Evolutionary conservation across 1,140 invertebrate genomes (phyloP), one percentile per base, ranked within the genome.

Genomic region (Hestina assimilis): DNA sequence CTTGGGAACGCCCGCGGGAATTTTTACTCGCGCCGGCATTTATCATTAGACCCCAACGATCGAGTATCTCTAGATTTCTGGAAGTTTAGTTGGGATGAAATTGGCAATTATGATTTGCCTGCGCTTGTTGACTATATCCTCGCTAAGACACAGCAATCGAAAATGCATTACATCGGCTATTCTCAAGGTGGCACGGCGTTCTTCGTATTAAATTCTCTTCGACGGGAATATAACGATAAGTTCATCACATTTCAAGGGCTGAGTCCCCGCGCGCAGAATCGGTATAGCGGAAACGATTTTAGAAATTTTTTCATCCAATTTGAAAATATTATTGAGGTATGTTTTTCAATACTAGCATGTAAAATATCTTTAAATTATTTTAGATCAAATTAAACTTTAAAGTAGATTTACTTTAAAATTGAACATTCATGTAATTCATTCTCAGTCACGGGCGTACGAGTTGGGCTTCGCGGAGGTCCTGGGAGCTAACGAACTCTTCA

Each of bases 1-100:
- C 67, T 95, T 66, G 93, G 92, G 0, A 95, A 95, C 78, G 90
- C 90, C 11, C 83, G 94, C 17, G 94, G 94, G 3, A 94, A 92
- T 75, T 89, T 84, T 1, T 92, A 92, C 70, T 94, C 93, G 0
- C 83, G 90, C 9, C 84, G 89, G 17, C 93, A 94, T 72, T 68
- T 82, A 12, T 72, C 64, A 0, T 66, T 90, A 4, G 67, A 91
- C 69, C 89, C 90, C 9, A 79, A 74, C 24, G 70, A 90, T 3
- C 45, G 72, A 2, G 67, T 89, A 14, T 67, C 67, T 11, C 46
- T 54, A 4, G 35, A 65, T 3, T 94, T 92, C 69, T 93, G 92
- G 90, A 75, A 90, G 53, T 93, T 90, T 65, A 90, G 86, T 62
- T 93, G 87, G 71, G 90, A 93, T 73, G 90, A 94, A 63, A 92